A percentile compares a stretch with the other conserved stretches of the same genome.
These are phyloP conservation scores for Lepidotrigona ventralis DNA, from an alignment of 1,140 invertebrate genomes.

Conservation along the genomic window DNA sequence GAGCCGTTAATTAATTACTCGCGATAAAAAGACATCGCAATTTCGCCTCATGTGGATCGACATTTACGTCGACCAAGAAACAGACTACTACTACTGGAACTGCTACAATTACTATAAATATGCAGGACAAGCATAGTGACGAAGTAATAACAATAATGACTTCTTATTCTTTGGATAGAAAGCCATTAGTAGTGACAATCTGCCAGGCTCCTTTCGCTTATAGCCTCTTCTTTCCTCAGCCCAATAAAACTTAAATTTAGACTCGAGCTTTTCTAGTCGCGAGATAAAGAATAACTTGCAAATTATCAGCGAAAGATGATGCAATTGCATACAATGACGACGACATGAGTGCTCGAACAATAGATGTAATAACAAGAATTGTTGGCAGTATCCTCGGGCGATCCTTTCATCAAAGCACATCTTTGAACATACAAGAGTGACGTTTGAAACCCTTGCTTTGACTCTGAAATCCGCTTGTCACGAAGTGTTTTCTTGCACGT, in stretches of 20 bases:
- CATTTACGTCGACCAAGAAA: not conserved
- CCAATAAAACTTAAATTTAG: not conserved
- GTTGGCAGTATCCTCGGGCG: not conserved
- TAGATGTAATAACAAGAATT: no score
- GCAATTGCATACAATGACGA: no score
- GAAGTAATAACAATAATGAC: slow-evolving; percentile 1
- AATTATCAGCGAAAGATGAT: no score
- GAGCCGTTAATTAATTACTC: not conserved
- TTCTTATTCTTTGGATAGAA: not conserved
- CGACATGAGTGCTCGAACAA: no score
- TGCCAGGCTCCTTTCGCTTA: not conserved
- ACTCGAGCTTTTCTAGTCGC: not conserved
- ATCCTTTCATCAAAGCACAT: not conserved
- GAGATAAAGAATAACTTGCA: not conserved
- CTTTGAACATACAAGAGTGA: not conserved
- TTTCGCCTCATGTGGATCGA: not conserved
- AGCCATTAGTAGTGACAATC: not conserved
- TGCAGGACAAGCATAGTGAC: not conserved
- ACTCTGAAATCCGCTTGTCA: not conserved
- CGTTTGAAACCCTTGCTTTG: not conserved
- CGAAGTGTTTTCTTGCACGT: not conserved
- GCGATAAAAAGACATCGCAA: not conserved
- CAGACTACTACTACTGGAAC: not conserved
- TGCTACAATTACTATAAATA: not conserved
- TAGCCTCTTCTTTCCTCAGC: not conserved